Percentiles rank a stretch among this genome's conserved stretches.
Evolutionary conservation across 2,113 vertebrate genomes (phyloP).

Genomic region (Rattus rattus): DNA sequence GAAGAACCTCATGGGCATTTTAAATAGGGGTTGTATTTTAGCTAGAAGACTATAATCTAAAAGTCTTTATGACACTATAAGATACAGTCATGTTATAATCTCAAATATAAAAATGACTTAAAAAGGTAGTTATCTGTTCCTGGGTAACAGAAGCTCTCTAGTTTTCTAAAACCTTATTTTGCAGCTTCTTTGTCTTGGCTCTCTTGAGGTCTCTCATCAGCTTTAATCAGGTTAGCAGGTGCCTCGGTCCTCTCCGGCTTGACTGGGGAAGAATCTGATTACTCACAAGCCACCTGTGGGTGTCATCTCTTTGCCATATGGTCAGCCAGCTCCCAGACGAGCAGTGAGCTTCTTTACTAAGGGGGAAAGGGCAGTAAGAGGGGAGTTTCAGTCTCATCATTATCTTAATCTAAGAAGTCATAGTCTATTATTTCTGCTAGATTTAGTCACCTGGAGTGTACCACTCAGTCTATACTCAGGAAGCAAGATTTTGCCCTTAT

Average conservation of each 20-base stretch:
- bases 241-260: background rate
- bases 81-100: background rate
- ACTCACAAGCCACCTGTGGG: background rate
- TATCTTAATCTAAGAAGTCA: conserved; percentile 12
- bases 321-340: background rate
- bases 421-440: background rate
- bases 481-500: background rate
- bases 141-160: background rate
- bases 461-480: background rate
- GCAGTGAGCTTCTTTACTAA: background rate
- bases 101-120: background rate
- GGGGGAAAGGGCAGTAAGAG: background rate
- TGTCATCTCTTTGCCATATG: background rate
- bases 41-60: background rate
- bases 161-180: background rate
- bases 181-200: background rate
- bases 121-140: background rate
- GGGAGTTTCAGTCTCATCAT: background rate
- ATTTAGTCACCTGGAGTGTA: background rate
- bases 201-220: background rate
- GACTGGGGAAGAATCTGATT: background rate
- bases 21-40: background rate
- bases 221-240: background rate
- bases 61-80: background rate
- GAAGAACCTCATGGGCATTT: conserved; percentile 14